Conservation (phyloP, 2,888 invertebrate species). For the Hirtodrosophila confusa region DNA sequence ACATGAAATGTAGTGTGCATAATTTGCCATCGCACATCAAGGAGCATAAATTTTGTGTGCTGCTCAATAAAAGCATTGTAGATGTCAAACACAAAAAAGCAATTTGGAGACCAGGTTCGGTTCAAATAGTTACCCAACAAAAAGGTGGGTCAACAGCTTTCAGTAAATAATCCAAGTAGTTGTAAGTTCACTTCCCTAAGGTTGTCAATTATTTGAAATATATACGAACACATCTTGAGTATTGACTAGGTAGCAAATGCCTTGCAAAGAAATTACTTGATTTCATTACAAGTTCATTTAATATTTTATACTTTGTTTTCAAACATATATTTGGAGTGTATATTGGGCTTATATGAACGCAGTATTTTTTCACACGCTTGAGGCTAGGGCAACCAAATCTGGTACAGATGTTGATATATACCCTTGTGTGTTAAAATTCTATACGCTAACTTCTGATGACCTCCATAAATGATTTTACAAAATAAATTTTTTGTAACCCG, state of each 20-base stretch:
- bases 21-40: conserved; percentile 63
- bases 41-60: conserved; percentile 66
- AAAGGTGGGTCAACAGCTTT: conserved; percentile 18
- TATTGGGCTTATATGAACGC: no score
- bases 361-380: no score
- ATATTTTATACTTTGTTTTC: no score
- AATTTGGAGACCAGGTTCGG: conserved; percentile 32
- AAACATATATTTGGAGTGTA: no score
- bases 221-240: neutral
- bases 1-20: conserved; percentile 72
- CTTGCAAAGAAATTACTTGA: no score
- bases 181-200: neutral
- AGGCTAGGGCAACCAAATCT: no score
- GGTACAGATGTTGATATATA: no score
- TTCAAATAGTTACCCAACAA: conserved; percentile 22
- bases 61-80: conserved; percentile 70
- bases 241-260: neutral
- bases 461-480: no score
- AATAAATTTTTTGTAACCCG: no score
- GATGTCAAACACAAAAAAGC: conserved; percentile 63
- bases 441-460: no score
- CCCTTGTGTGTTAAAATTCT: no score
- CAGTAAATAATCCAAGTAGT: conserved; percentile 21
- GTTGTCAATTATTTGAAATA: neutral
- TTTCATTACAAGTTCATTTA: no score